Evolutionary conservation across 2,113 vertebrate species (phyloP).

Genomic region (Desmodus rotundus): DNA sequence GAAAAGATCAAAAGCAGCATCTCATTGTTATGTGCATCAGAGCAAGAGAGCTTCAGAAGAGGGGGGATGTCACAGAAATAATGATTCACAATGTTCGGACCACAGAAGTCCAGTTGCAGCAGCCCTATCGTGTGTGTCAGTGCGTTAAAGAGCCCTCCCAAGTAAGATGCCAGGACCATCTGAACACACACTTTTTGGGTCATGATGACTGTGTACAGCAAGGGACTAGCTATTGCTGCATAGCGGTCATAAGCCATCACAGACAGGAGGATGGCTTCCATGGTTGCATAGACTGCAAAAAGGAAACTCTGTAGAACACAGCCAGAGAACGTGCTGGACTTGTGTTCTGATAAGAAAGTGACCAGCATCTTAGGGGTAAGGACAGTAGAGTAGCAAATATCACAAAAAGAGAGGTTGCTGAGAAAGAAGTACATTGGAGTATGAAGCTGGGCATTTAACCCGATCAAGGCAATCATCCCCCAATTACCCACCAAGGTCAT

Average conservation of each 20-base stretch:
- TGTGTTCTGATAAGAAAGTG: constrained; percentile 36
- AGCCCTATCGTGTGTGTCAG: constrained; percentile 55
- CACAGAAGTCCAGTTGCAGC: constrained; percentile 61
- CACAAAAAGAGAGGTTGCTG: constrained; percentile 67
- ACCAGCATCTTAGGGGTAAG: constrained; percentile 58
- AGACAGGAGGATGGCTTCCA: constrained; percentile 51
- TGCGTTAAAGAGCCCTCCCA: constrained; percentile 41
- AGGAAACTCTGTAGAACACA: constrained; percentile 60
- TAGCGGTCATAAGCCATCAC: constrained; percentile 67
- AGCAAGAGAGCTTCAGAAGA: constrained; percentile 63
- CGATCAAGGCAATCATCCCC: constrained; percentile 53
- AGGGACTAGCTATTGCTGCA: constrained; percentile 57
- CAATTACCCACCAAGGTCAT: constrained; percentile 59
- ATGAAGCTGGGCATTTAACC: constrained; percentile 40
- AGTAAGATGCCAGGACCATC: constrained; percentile 46
- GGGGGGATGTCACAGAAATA: constrained; percentile 67
- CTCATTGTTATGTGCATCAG: constrained; percentile 40
- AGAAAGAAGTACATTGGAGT: constrained; percentile 69
- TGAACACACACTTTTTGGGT: constrained; percentile 3
- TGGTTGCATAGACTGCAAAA: constrained; percentile 52
- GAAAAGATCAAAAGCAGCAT: constrained; percentile 60
- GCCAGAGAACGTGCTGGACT: background rate
- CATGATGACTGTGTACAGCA: constrained; percentile 55
- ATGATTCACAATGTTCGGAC: constrained; percentile 54
- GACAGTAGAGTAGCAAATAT: constrained; percentile 63